A percentile compares a stretch with the other conserved stretches of the same genome.
Conservation (phyloP, 2,113 vertebrate species). For the Alethe castanea region DNA sequence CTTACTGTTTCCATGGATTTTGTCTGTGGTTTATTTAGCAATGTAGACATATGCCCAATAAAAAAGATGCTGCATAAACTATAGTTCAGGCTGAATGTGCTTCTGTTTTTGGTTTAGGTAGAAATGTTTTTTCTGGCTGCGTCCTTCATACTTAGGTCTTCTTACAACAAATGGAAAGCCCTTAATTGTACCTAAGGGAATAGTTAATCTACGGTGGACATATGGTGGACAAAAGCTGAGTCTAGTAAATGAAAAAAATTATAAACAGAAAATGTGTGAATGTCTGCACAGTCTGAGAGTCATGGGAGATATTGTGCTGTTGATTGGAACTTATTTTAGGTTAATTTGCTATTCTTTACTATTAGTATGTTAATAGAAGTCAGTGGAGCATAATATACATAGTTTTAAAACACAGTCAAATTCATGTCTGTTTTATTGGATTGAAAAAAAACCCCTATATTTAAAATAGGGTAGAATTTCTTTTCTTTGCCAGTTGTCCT, state of each 20-base stretch:
- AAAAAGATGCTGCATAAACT: conserved; percentile 88
- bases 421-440: not conserved
- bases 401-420: not conserved
- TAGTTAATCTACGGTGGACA: conserved; percentile 90
- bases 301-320: conserved; percentile 35
- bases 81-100: conserved; percentile 85
- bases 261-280: conserved; percentile 84
- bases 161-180: conserved; percentile 96
- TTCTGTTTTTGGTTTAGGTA: conserved; percentile 93
- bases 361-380: not conserved
- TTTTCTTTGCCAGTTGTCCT: not conserved
- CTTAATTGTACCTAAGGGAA: conserved; percentile 90
- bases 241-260: conserved; percentile 83
- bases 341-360: conserved; percentile 43
- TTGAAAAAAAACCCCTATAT: not conserved
- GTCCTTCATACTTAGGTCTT: conserved; percentile 90
- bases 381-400: not conserved
- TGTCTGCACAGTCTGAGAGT: conserved; percentile 76
- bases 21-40: conserved; percentile 81
- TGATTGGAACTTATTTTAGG: conserved; percentile 41
- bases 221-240: conserved; percentile 92
- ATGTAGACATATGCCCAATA: conserved; percentile 81
- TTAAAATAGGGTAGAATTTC: not conserved
- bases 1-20: conserved; percentile 72
- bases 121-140: conserved; percentile 94